A percentile compares a stretch with the other conserved stretches of the same genome.
Conservation (phyloP, 1,140 invertebrate genomes). For the Caenorhabditis briggsae region DNA sequence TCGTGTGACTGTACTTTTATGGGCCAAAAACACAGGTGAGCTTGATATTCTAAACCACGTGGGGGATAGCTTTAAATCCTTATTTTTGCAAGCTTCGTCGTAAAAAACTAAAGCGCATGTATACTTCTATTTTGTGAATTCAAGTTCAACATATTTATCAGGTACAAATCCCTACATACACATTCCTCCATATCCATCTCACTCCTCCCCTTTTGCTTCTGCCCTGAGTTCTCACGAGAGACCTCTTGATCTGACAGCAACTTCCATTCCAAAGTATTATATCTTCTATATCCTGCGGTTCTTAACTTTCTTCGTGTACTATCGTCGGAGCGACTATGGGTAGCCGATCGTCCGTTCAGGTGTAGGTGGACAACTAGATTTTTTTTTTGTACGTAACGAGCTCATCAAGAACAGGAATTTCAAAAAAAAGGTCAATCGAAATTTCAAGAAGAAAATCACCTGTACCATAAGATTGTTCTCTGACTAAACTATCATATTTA, state of each 20-base stretch:
- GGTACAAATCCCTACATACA: neutral
- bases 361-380: neutral
- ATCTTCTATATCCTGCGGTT: too few species aligned
- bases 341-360: neutral
- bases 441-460: neutral
- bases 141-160: neutral
- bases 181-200: neutral
- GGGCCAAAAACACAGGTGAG: conserved; percentile 55
- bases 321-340: neutral
- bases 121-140: neutral
- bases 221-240: too few species aligned
- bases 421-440: neutral
- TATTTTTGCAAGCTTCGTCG: too few species aligned
- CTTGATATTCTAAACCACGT: neutral
- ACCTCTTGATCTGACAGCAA: too few species aligned
- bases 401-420: neutral
- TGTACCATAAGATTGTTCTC: neutral
- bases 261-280: too few species aligned
- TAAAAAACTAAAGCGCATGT: neutral
- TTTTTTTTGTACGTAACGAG: neutral
- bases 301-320: too few species aligned
- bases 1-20: conserved; percentile 50
- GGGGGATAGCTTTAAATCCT: too few species aligned
- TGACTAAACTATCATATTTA: neutral
- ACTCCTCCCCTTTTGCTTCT: neutral